These are phyloP conservation scores for Pachypsylla venusta DNA, from an alignment of 1,140 invertebrate genomes.

Conservation along the genomic window DNA sequence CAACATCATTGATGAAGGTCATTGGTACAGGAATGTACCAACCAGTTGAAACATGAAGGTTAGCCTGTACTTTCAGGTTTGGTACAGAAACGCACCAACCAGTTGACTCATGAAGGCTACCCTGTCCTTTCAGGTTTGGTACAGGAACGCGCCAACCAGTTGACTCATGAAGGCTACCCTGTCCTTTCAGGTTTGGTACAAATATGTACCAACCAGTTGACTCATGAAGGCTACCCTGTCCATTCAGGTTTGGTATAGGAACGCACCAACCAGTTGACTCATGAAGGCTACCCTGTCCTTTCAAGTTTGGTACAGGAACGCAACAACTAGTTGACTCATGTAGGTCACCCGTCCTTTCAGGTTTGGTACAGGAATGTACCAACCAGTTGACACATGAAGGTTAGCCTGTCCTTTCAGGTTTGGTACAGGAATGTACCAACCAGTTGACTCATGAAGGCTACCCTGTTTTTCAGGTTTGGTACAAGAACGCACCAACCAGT, in stretches of 20 bases:
- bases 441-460: conserved; percentile 65
- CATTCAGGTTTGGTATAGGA: too few species aligned
- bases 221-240: too few species aligned
- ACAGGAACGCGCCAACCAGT: conserved; percentile 58
- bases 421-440: conserved; percentile 64
- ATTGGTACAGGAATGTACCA: too few species aligned
- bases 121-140: conserved; percentile 43
- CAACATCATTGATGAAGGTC: too few species aligned
- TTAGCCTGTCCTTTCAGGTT: conserved; percentile 26
- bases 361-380: conserved; percentile 61
- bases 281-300: too few species aligned
- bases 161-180: conserved; percentile 67
- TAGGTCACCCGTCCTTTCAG: conserved; percentile 40
- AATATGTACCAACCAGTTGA: too few species aligned
- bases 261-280: too few species aligned
- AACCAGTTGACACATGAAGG: conserved; percentile 62
- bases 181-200: too few species aligned
- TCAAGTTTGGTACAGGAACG: conserved; percentile 57
- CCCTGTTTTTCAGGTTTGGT: conserved; percentile 47
- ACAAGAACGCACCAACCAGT: conserved; percentile 58
- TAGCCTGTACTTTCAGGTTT: too few species aligned
- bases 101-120: too few species aligned
- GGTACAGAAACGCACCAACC: too few species aligned
- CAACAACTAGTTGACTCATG: conserved; percentile 59
- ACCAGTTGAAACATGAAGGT: too few species aligned